Evolutionary conservation across 2,888 invertebrate genomes (phyloP).

Genomic region (Tridacna gigas): DNA sequence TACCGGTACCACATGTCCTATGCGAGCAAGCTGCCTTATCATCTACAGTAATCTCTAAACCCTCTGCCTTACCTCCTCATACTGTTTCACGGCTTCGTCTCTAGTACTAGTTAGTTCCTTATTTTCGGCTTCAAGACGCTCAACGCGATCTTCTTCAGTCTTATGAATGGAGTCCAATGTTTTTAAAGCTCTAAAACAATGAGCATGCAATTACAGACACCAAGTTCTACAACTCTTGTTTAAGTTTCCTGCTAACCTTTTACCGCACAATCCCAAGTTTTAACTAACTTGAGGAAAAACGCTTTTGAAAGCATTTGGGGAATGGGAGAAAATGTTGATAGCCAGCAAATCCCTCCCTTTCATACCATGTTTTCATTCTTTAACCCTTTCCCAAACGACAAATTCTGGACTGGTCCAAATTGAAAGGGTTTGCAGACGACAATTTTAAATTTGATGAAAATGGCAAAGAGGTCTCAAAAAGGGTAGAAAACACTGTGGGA

Average conservation of each 20-base stretch:
- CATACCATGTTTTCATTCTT: too few species aligned
- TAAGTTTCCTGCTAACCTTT: too few species aligned
- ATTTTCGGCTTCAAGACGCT: slow-evolving; percentile 98
- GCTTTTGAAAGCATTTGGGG: too few species aligned
- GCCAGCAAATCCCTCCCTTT: too few species aligned
- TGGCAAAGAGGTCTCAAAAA: too few species aligned
- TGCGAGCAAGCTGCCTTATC: slow-evolving; percentile 60
- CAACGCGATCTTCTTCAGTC: slow-evolving; percentile 99
- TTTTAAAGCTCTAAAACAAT: slow-evolving; percentile 91
- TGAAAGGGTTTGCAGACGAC: too few species aligned
- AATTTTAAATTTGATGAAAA: too few species aligned
- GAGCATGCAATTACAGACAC: slow-evolving; percentile 33
- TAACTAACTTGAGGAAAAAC: too few species aligned
- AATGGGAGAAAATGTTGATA: too few species aligned
- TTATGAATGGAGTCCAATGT: slow-evolving; percentile 99
- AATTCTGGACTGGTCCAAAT: too few species aligned
- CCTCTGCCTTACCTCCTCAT: slow-evolving; percentile 84
- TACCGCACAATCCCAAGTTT: too few species aligned
- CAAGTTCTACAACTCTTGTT: background rate
- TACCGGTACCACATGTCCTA: slow-evolving; percentile 39
- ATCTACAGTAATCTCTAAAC: background rate
- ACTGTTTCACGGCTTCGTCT: slow-evolving; percentile 92
- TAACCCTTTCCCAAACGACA: background rate
- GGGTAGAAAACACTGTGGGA: background rate
- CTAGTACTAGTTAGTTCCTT: slow-evolving; percentile 99